Evolutionary conservation across 2,113 vertebrate genomes (phyloP).

Genomic region (Lasiurus cinereus): DNA sequence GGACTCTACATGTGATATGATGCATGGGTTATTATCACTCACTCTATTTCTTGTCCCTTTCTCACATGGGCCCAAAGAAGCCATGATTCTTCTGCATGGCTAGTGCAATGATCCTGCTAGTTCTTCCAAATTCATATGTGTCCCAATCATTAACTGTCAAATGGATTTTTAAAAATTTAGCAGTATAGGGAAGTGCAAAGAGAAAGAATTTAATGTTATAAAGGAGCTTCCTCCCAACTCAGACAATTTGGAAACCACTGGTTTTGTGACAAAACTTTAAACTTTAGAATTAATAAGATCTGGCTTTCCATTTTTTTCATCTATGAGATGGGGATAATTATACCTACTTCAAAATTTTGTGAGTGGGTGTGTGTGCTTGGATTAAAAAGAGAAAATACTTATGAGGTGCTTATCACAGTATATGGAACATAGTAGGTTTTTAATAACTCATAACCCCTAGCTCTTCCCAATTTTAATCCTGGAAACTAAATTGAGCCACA

Average conservation of each 20-base stretch:
- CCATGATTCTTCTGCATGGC: not conserved
- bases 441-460: not conserved
- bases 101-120: not conserved
- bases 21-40: not conserved
- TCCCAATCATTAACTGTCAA: not conserved
- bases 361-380: not conserved
- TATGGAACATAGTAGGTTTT: not conserved
- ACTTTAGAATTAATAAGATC: not conserved
- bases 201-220: not conserved
- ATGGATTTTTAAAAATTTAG: not conserved
- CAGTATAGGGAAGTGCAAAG: not conserved
- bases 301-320: not conserved
- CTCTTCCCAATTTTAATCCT: not conserved
- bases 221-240: not conserved
- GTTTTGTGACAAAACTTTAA: not conserved
- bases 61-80: not conserved
- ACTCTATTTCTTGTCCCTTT: not conserved
- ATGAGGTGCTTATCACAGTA: not conserved
- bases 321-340: not conserved
- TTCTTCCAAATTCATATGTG: not conserved
- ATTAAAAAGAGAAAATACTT: slow-evolving; percentile 7
- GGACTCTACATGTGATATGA: not conserved
- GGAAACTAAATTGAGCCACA: not conserved
- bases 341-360: not conserved
- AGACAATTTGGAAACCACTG: not conserved